Conservation (phyloP, 2,888 invertebrate genomes). For the Andrena fulva region DNA sequence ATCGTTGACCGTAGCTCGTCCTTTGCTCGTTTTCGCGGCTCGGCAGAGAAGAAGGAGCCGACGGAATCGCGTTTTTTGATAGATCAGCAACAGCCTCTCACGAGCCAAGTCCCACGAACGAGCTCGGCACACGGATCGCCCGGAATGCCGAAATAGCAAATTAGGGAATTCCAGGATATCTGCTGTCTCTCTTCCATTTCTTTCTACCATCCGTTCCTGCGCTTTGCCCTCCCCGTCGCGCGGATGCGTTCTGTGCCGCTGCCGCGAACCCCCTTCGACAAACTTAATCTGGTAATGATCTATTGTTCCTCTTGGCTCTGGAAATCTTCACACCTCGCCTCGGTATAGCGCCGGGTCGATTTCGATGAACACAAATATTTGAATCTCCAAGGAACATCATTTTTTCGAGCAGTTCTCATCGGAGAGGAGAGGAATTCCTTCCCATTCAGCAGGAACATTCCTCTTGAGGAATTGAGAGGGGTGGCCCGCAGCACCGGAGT, state of each 20-base stretch:
- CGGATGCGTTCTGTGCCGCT: slow-evolving; percentile 3
- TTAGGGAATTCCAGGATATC: slow-evolving; percentile 82
- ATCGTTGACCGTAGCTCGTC: slow-evolving; percentile 26
- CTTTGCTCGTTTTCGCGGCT: slow-evolving; percentile 39
- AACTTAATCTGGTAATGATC: slow-evolving; percentile 42
- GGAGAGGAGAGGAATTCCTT: neutral
- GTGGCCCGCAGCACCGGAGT: too few relatives aligned
- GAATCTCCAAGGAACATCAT: neutral
- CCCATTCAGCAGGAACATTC: neutral
- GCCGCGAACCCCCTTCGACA: slow-evolving; percentile 9
- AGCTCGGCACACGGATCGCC: slow-evolving; percentile 77
- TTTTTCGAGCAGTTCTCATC: neutral
- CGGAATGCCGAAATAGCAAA: slow-evolving; percentile 84
- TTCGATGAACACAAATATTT: neutral
- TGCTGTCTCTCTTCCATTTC: slow-evolving; percentile 46
- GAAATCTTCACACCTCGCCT: slow-evolving; percentile 1
- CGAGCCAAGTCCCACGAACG: slow-evolving; percentile 78
- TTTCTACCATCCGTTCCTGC: slow-evolving; percentile 37
- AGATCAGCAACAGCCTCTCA: slow-evolving; percentile 79
- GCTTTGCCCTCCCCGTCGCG: slow-evolving; percentile 38
- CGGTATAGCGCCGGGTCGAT: neutral
- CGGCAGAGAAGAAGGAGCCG: slow-evolving; percentile 66
- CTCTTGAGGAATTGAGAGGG: neutral
- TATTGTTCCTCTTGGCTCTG: slow-evolving; percentile 15
- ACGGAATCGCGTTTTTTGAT: slow-evolving; percentile 82